Conservation (phyloP, 2,888 invertebrate species). For the Hypena proboscidalis region DNA sequence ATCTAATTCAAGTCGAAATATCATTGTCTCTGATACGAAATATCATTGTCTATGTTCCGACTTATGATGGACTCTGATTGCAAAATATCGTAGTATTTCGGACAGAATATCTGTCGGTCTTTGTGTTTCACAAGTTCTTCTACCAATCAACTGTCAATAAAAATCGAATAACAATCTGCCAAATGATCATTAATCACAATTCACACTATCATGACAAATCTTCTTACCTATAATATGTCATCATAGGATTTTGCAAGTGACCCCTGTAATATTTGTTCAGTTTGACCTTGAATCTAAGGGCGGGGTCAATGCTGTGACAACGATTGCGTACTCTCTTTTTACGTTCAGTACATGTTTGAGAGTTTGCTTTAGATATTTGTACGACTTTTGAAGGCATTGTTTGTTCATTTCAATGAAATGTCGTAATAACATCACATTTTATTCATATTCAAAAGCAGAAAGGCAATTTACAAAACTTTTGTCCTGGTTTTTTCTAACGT, state of each 20-base stretch:
- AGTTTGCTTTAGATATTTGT: neutral
- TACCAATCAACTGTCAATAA: no score
- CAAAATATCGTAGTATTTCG: constrained; percentile 30
- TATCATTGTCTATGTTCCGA: no score
- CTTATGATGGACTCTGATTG: no score
- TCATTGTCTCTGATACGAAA: no score
- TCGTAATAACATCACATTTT: no score
- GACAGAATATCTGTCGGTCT: constrained; percentile 34
- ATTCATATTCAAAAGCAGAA: no score
- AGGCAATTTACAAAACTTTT: no score
- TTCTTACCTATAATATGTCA: neutral
- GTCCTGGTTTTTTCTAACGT: no score
- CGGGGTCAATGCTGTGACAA: constrained; percentile 33
- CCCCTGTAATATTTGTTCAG: constrained; percentile 31
- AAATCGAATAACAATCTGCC: no score
- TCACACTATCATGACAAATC: neutral
- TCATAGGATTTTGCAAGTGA: constrained; percentile 23
- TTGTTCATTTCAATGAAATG: neutral
- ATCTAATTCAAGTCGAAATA: no score
- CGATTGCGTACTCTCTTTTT: constrained; percentile 22
- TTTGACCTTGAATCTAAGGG: constrained; percentile 32
- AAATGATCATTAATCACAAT: neutral
- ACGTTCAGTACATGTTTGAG: constrained; percentile 12
- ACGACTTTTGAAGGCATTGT: neutral
- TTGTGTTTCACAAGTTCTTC: no score